Evolutionary conservation across 2,797 vertebrate genomes (phyloP), one percentile per base, ranked within the genome.

Genomic region (Rhadinocentrus ornatus): DNA sequence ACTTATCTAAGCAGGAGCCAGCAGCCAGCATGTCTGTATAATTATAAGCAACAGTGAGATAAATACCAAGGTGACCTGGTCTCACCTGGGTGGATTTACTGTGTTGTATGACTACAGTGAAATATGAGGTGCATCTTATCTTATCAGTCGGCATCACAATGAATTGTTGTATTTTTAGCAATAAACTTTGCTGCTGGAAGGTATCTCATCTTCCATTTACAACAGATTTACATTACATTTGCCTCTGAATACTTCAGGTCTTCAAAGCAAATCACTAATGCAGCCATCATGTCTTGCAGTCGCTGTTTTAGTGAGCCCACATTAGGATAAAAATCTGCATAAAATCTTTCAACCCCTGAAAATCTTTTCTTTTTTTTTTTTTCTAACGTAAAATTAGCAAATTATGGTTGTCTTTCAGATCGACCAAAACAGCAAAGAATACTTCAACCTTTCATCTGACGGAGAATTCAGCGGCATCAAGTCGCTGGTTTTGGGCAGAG

Each of bases 381-480:
- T 29, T 24, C 24, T 20, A 6, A 16, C 20, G 54, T 26, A 59
- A 35, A 60, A 37, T 52, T 1, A 29, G 1, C 2, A 58, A 35
- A 39, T 22, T n/a, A 27, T 44, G 59, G 0, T 65, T 9, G 37
- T 62, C 24, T 73, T 90, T 31, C 82, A 99, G 97, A 86, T 98
- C 75, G 95, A 99, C 62, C 92, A 95, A 52, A 92, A 93, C 35
- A 34, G 84, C 66, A 92, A 80, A 86, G 94, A 96, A 75, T 95
- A 96, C 69, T 96, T 96, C 82, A 92, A 94, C 80, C 86, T 98
- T 46, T 93, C 95, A 15, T 95, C 95, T 32, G 95, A 95, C 3
- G 93, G 86, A 65, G 95, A 97, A 73, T 96, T 98, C 89, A 96
- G 94, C 73, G 94, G 94, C 73, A 82, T 97, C 84, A 96, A 93